Conservation (phyloP, 1,140 invertebrate species). For the Trialeurodes vaporariorum region DNA sequence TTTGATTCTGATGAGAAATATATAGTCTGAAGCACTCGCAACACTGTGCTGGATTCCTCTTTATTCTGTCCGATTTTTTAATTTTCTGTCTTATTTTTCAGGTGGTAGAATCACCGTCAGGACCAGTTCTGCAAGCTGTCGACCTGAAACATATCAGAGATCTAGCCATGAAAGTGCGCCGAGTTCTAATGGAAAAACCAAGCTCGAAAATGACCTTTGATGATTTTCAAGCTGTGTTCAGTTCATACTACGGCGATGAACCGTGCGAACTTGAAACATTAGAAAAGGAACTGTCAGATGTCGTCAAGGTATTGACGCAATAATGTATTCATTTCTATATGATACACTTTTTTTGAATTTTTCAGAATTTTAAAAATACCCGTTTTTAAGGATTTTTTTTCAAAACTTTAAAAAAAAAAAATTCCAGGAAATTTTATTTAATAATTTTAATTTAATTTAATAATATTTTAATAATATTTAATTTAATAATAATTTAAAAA, state of each 20-base stretch:
- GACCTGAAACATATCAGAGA: constrained; percentile 36
- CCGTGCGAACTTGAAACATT: constrained; percentile 38
- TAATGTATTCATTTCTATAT: no score
- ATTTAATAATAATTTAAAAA: no score
- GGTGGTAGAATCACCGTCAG: constrained; percentile 21
- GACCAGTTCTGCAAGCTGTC: constrained; percentile 32
- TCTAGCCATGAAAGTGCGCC: constrained; percentile 40
- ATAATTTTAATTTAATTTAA: no score
- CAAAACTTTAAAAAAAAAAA: no score
- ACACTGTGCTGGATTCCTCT: no score
- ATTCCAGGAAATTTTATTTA: no score
- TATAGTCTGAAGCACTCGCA: no score
- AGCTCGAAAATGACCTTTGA: constrained; percentile 36
- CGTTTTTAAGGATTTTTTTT: no score
- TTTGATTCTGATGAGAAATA: no score
- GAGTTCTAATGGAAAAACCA: constrained; percentile 42
- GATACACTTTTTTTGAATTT: no score
- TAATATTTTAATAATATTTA: no score
- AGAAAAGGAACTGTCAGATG: constrained; percentile 37
- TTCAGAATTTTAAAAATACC: no score
- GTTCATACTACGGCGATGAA: constrained; percentile 34
- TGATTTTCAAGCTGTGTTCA: constrained; percentile 39
- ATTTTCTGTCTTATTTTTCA: constrained; percentile 13
- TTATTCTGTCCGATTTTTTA: constrained; percentile 3
- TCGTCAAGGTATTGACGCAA: constrained; percentile 37